Conservation (phyloP, 2,888 invertebrate species). For the Leptinotarsa haldemani region DNA sequence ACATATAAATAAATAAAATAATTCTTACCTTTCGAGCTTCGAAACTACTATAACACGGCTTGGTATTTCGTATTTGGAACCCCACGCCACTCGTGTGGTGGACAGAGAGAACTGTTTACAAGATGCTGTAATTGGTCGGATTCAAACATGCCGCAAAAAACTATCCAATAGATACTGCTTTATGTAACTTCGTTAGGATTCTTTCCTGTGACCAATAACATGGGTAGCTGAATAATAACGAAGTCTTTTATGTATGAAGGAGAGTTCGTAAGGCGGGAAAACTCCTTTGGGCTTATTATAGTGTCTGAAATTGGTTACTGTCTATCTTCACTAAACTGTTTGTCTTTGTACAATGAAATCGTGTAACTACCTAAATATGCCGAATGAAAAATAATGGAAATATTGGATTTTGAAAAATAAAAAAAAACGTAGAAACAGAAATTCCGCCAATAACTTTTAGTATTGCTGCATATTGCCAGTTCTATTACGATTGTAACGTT, state of each 20-base stretch:
- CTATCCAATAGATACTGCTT: slow-evolving; percentile 68
- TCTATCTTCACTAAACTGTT: too few relatives aligned
- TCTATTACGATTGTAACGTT: too few relatives aligned
- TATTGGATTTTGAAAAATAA: background rate
- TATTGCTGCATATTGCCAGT: too few relatives aligned
- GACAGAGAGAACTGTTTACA: slow-evolving; percentile 67
- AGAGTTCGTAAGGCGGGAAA: slow-evolving; percentile 43
- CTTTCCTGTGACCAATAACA: slow-evolving; percentile 60
- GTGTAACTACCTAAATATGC: background rate
- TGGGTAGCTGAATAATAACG: slow-evolving; percentile 61
- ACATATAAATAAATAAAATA: slow-evolving; percentile 69
- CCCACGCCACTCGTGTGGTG: slow-evolving; percentile 75
- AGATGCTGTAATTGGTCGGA: slow-evolving; percentile 67
- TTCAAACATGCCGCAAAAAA: slow-evolving; percentile 73
- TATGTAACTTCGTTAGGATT: slow-evolving; percentile 68
- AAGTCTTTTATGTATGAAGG: slow-evolving; percentile 42
- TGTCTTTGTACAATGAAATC: too few relatives aligned
- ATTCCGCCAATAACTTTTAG: too few relatives aligned
- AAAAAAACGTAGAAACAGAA: too few relatives aligned
- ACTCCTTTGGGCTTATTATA: background rate
- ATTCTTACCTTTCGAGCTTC: slow-evolving; percentile 72
- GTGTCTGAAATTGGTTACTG: too few relatives aligned
- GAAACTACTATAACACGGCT: slow-evolving; percentile 72
- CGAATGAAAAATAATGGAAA: background rate
- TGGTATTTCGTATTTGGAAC: slow-evolving; percentile 73